Evolutionary conservation across 1,140 invertebrate genomes (phyloP).

Genomic region (Achatina immaculata): DNA sequence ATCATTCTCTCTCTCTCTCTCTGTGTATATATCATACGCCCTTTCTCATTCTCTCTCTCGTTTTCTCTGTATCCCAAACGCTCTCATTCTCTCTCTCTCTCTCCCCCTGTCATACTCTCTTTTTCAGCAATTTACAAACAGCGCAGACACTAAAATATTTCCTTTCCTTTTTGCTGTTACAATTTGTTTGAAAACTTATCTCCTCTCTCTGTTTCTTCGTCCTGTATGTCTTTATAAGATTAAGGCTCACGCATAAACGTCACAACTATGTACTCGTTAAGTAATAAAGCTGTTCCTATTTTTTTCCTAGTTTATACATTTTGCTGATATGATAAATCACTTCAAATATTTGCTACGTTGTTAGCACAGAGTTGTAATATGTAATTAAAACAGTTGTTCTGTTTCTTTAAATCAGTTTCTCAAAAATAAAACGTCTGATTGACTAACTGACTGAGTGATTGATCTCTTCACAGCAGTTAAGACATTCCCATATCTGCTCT

Average conservation of each 20-base stretch:
- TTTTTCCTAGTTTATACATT: too few relatives aligned
- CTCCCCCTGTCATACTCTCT: background rate
- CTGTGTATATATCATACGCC: background rate
- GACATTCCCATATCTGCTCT: too few relatives aligned
- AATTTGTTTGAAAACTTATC: background rate
- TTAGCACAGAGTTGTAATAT: background rate
- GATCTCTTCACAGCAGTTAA: too few relatives aligned
- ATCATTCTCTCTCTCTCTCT: background rate
- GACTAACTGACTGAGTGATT: too few relatives aligned
- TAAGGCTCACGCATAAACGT: too few relatives aligned
- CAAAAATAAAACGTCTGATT: background rate
- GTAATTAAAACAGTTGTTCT: background rate
- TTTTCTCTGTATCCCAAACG: background rate
- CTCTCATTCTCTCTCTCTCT: background rate
- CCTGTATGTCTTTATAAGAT: too few relatives aligned
- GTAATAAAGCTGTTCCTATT: too few relatives aligned
- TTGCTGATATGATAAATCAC: background rate
- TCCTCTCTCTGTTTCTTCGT: too few relatives aligned
- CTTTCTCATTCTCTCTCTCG: background rate
- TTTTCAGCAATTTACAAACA: background rate
- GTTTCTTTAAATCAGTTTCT: background rate
- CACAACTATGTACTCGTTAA: too few relatives aligned
- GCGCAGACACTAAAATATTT: background rate
- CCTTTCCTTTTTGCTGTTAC: background rate
- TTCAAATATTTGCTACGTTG: background rate